Base-by-base conservation (phyloP, 2,888 invertebrate species). In the Plagodis pulveraria region DNA sequence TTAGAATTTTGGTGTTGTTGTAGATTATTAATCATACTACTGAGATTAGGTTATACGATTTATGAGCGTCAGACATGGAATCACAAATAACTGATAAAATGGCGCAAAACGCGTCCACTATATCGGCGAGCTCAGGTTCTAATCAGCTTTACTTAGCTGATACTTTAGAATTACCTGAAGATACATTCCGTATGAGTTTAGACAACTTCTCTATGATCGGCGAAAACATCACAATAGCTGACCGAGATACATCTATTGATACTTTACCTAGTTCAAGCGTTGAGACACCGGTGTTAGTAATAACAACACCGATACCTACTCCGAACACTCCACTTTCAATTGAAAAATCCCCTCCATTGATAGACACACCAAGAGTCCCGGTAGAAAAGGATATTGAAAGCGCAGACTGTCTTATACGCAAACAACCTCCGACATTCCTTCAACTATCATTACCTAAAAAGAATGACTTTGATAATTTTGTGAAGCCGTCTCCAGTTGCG, bases 181-280 rank as follows among this genome's bases (percentile, higher is more conserved):
- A 90, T 70, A 84, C 84, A 73, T 90, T 91, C 71, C 87, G 87
- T 51, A 84, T 84, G 83, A 88, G 84, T 66, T 77, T 90, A 66
- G 87, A 90, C 69, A 81, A 83, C 65, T 82, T 83, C 65, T 83
- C 89, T 6, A 74, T 78, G 49, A 82, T 91, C 59, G 91, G 89
- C 8, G 91, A 91, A 69, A 91, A 91, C 66, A 86, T 91, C n/a
- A 89, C 88, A 32, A 79, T 91, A 63, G 77, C 73, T 22, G 78
- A 82, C 40, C 80, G 83, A 65, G 72, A 75, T 32, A 48, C 67
- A 9, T 89, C 89, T 8, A 64, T 79, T 48, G 89, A 88, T 41
- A 70, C 69, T 12, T 66, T 66, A 38, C 63, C 66, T 33, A 67
- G 58, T 50, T 50, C 66, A n/a, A 71, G 66, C 59, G 49, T 73